Evolutionary conservation across 2,797 vertebrate genomes (phyloP).

Genomic region (Vireo griseus): DNA sequence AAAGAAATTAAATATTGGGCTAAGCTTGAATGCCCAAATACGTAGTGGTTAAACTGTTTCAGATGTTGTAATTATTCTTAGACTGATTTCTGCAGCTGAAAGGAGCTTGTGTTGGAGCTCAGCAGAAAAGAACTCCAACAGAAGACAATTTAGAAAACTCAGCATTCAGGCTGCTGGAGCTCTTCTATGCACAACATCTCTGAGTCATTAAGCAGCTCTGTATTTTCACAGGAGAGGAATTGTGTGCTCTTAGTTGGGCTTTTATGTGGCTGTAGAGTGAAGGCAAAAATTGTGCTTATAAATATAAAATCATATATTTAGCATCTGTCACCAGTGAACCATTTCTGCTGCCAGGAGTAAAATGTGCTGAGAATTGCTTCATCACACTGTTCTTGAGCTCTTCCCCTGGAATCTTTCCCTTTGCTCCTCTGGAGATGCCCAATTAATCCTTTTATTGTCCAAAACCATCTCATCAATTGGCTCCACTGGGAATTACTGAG

Average conservation of each 20-base stretch:
- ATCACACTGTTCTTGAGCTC: neutral
- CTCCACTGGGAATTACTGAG: neutral
- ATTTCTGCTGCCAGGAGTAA: neutral
- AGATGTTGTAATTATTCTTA: neutral
- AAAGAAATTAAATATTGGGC: constrained; percentile 3
- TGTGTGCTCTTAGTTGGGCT: neutral
- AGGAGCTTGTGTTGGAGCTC: neutral
- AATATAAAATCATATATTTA: neutral
- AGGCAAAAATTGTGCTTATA: neutral
- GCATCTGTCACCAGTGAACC: neutral
- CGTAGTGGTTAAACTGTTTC: neutral
- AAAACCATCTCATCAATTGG: neutral
- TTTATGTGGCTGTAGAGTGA: neutral
- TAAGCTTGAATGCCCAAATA: neutral
- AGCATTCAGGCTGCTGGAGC: neutral
- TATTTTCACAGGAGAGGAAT: neutral
- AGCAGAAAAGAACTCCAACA: neutral
- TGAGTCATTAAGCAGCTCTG: neutral
- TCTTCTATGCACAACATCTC: neutral
- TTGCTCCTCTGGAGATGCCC: neutral
- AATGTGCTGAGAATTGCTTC: neutral
- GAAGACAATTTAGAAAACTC: neutral
- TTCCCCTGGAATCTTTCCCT: neutral
- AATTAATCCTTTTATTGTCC: neutral
- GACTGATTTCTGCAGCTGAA: neutral